Percentiles rank a stretch among this genome's conserved stretches.
phyloP scores from a whole-genome alignment of 2,113 vertebrate species.

The Condylura cristata region DNA sequence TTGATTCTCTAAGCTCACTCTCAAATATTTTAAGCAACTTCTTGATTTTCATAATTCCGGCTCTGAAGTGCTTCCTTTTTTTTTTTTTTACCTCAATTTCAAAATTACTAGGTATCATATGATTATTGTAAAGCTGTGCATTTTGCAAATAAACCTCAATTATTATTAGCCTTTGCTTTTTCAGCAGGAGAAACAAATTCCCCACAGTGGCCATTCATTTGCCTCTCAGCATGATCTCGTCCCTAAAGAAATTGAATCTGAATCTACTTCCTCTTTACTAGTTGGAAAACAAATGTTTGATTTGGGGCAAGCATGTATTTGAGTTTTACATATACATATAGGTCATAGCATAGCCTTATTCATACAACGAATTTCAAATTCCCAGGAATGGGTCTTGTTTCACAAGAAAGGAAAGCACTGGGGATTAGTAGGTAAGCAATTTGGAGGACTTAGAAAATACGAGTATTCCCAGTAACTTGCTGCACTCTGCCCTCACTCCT shows the following conservation, averaged over 20 bases:
- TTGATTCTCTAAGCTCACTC: slow-evolving; percentile 76
- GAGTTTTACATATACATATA: slow-evolving; percentile 17
- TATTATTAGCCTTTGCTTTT: slow-evolving; percentile 86
- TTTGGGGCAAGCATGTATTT: not conserved
- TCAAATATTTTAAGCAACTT: slow-evolving; percentile 85
- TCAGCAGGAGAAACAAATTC: slow-evolving; percentile 68
- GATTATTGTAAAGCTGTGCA: slow-evolving; percentile 80
- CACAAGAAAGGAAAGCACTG: slow-evolving; percentile 31
- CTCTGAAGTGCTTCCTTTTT: slow-evolving; percentile 76
- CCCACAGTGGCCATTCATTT: slow-evolving; percentile 71
- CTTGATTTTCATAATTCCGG: slow-evolving; percentile 83
- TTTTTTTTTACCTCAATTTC: slow-evolving; percentile 80
- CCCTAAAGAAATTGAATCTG: slow-evolving; percentile 59
- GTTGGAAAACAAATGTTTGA: slow-evolving; percentile 65
- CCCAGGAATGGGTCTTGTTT: not conserved
- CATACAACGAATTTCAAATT: not conserved
- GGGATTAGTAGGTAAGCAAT: slow-evolving; percentile 54
- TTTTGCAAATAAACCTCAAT: slow-evolving; percentile 84
- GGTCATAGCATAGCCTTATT: not conserved
- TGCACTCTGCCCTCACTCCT: slow-evolving; percentile 75
- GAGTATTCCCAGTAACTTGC: slow-evolving; percentile 56
- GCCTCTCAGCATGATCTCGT: slow-evolving; percentile 69
- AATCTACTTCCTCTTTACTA: slow-evolving; percentile 67
- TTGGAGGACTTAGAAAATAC: slow-evolving; percentile 45
- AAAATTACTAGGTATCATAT: slow-evolving; percentile 85